Base-by-base conservation (phyloP, 2,888 invertebrate species). In the Nomada fabriciana region DNA sequence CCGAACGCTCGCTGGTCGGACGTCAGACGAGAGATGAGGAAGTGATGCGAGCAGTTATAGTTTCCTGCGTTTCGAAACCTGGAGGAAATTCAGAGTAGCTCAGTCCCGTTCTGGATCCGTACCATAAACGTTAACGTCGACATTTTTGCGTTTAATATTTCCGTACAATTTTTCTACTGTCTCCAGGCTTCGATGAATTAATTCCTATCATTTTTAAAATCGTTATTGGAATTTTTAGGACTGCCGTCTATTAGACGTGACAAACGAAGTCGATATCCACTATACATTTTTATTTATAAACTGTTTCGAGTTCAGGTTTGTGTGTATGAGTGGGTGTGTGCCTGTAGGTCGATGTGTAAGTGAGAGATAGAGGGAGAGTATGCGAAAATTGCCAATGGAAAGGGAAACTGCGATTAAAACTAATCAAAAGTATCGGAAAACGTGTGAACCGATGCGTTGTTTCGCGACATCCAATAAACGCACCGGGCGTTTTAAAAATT, bases 21-120 rank as follows among this genome's bases (percentile, higher is more conserved):
- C 65, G 76, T 72, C 72, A 64, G 64, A 72, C 36, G 53, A 71
- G 53, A 71, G 59, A 76, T 50, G 72, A 81, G 76, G 64, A 81
- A 82, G 68, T 82, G 76, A 68, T 64, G 82, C 80, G 43, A 68
- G 43, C 2, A 68, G 53, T 71, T 80, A 53, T 59, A 36, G 60
- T 71, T 61, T 68, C 36, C 63, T 47, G 23, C 42, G 29, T 73
- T 69, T 55, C 63, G 67, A 36, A 9, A 52, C 70, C 50, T 1
- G 50, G 50, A n/a, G 50, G 23, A 67, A 82, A 75, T 61, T 67
- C 47, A 13, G 50, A 79, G 2, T 67, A 52, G 23, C 23, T 70
- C 13, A n/a, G 36, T 20, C 25, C 5, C 18, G n/a, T 5, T n/a
- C 47, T 18, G 25, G 9, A n/a, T 73, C 36, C 42, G 5, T 10